Evolutionary conservation across 2,797 vertebrate genomes (phyloP), one percentile per base, ranked within the genome.

Genomic region (Eulemur mongoz): DNA sequence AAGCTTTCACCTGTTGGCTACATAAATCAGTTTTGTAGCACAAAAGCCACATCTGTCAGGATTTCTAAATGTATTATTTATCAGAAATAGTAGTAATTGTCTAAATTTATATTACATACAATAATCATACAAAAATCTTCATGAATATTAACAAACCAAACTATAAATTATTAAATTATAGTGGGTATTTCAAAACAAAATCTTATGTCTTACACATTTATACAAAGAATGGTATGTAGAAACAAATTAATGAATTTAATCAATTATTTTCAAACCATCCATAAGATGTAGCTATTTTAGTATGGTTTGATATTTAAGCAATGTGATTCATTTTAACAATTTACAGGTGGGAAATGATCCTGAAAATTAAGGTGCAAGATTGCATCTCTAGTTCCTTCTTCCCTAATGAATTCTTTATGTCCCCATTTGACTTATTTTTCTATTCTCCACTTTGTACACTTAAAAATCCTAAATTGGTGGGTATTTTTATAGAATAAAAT

Each of bases 181-280:
- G 5, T 38, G 18, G 20, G 0, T 54, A 75, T 80, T 96, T 91
- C 15, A 84, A 84, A 94, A 78, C 76, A 95, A 48, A 90, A 87
- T 89, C 52, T 83, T 90, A 54, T 6, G 9, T 69, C 54, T 89
- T 83, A 65, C 5, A 88, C 0, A 65, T 81, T 50, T 88, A 59
- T 90, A 87, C 2, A 80, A 75, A 93, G 76, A 69, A 27, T 88
- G 20, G 35, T 32, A 85, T 69, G 1, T 57, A 84, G 20, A 27
- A 92, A 43, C 30, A 65, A 94, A 73, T 52, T 5, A 89, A 69
- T 89, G 22, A 67, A 70, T 35, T 72, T 82, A 73, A 76, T 91
- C 45, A 87, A 35, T 82, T 78, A 88, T 93, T 93, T 96, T 88
- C 0, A 90, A 96, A 95, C 82, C 11, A 93, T 32, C 13, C 6